Evolutionary conservation across 2,797 vertebrate genomes (phyloP), one percentile per base, ranked within the genome.

Genomic region (Platyrinchus mystaceus): DNA sequence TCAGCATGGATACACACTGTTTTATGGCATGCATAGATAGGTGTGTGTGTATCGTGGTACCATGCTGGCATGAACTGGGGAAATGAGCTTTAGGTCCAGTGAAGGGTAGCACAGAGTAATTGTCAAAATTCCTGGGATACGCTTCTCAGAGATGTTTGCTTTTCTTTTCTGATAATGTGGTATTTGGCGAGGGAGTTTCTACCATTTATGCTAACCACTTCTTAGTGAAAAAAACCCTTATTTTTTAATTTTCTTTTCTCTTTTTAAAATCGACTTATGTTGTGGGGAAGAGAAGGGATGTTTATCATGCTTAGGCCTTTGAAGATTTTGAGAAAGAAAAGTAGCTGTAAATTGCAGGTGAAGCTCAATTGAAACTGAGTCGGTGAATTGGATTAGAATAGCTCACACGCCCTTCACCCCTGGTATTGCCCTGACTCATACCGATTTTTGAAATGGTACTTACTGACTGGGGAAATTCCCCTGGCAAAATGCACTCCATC

Each of bases 341-440:
- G n/a, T n/a, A 71, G 30, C 27, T 80, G 27, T 86, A 79, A 78
- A 60, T 32, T 41, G 17, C 22, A 55, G 22, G 19, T 59, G 71
- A 68, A 43, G 7, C 22, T 71, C 28, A 63, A 44, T 9, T 84
- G 59, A 67, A 92, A 53, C 14, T 17, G 28, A 37, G 27, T 74
- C 52, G 18, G 3, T 92, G 7, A 3, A 3, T 70, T 32, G 79
- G 56, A 46, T 43, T 43, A 26, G 37, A 70, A 58, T 18, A 84
- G 59, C 36, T 50, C 10, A 10, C 12, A 3, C 9, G 2, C 11
- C 6, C 11, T 2, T 37, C 4, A 2, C 21, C 11, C 28, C 11
- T 12, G 1, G 6, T 56, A 46, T 63, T 3, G 0, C 28, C 71
- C 19, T 39, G 49, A 49, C 32, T 59, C 50, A 17, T 59, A 44